Evolutionary conservation across 2,113 vertebrate genomes (phyloP).

Genomic region (Ciconia boyciana): DNA sequence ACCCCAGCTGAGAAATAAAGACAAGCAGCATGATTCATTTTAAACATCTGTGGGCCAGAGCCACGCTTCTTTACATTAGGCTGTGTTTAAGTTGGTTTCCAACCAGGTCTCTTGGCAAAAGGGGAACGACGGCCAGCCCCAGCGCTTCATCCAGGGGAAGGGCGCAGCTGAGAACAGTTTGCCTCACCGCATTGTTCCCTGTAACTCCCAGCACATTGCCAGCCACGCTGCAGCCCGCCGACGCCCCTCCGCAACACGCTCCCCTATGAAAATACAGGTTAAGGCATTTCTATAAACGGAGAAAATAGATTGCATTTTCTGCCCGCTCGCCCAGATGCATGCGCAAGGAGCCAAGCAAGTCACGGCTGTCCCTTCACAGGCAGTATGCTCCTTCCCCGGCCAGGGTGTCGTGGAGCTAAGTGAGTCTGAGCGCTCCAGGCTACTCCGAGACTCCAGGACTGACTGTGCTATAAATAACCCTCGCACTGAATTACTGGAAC

Average conservation of each 20-base stretch:
- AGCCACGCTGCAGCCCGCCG: neutral
- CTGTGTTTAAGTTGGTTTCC: neutral
- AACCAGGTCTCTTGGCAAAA: neutral
- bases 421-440: neutral
- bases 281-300: neutral
- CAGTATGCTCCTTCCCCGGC: neutral
- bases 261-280: neutral
- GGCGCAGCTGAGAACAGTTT: neutral
- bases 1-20: conserved; percentile 32
- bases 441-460: fast-evolving
- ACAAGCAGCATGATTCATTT: conserved; percentile 10
- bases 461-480: neutral
- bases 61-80: neutral
- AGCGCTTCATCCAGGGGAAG: neutral
- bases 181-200: neutral
- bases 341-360: too few species aligned
- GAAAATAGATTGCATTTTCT: neutral
- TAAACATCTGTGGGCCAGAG: conserved; percentile 26
- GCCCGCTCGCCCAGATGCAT: neutral
- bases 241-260: neutral
- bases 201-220: neutral
- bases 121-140: neutral
- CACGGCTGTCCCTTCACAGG: fast-evolving
- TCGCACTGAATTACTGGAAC: neutral
- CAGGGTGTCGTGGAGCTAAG: neutral